Conservation (phyloP, 2,113 vertebrate species). For the Gasterosteus nipponicus region DNA sequence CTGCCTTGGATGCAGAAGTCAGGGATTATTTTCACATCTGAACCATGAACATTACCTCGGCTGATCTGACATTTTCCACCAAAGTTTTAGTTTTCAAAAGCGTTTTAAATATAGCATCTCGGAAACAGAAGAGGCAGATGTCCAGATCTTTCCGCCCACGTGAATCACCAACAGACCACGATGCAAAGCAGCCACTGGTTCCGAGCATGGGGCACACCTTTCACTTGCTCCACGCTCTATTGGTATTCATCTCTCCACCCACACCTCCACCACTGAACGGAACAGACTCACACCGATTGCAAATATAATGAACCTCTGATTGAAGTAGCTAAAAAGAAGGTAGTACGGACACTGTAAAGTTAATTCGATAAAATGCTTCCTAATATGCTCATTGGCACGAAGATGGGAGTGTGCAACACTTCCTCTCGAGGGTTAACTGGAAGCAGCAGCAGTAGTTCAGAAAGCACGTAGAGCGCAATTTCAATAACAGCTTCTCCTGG, state of each 20-base stretch:
- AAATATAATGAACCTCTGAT: not conserved
- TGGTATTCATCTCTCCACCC: conserved; percentile 27
- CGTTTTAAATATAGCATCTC: not conserved
- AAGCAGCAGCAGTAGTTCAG: conserved; percentile 24
- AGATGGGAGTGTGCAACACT: conserved; percentile 1
- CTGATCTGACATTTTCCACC: not conserved
- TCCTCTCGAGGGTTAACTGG: conserved; percentile 21
- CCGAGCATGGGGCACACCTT: conserved; percentile 21
- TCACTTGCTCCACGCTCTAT: conserved; percentile 7
- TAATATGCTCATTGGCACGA: conserved; percentile 2
- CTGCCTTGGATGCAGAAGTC: too few relatives aligned
- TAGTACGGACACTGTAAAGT: not conserved
- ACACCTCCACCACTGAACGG: conserved; percentile 16
- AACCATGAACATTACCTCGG: not conserved
- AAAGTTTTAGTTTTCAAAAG: conserved; percentile 3
- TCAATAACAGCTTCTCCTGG: conserved; percentile 29
- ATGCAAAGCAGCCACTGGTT: conserved; percentile 17
- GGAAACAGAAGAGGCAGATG: not conserved
- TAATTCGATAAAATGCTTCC: not conserved
- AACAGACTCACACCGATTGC: not conserved
- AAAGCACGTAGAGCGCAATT: conserved; percentile 28
- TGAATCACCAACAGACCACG: conserved; percentile 4
- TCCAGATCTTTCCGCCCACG: not conserved
- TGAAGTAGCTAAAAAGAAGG: not conserved
- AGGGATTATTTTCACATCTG: not conserved